Evolutionary conservation across 2,113 vertebrate genomes (phyloP), one percentile per base, ranked within the genome.

Genomic region (Gyps fulvus): DNA sequence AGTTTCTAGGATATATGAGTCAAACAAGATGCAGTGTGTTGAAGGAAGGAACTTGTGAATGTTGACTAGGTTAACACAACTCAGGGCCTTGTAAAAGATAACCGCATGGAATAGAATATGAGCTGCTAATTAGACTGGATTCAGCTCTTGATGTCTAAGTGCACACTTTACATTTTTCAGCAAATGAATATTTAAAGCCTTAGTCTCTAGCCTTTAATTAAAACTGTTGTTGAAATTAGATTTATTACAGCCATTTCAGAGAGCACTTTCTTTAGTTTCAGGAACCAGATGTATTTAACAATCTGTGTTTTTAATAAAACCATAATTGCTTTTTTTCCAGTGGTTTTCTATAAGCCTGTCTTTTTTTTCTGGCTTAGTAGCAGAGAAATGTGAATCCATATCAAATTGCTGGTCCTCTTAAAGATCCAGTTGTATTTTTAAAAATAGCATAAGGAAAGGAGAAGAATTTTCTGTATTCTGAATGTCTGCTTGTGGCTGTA

Each of bases 251-350:
- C 92, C 90, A 94, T 96, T 97, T 97, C 74, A 91, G 90, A 92
- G 93, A 97, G 92, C 94, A 95, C 62, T 97, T 97, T 97, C 86
- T 95, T 93, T 84, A 95, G 82, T 93, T 95, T 94, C 93, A 94
- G 87, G 85, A 98, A 97, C 89, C 95, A 97, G 96, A 96, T 97
- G 91, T 95, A 96, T 96, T 96, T 95, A 97, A 85, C 89, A 96
- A 95, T 83, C 97, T 95, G 87, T 96, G 90, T 93, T 98, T 98
- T 97, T 94, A 96, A 95, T 96, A 96, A 97, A 97, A 90, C 71
- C 76, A 67, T 97, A 93, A 95, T 96, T 97, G 87, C 87, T 58
- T 94, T 94, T 90, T 69, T 92, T 93, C 66, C 17, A 84, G 40
- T 93, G 76, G 52, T 52, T 87, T 97, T 94, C 43, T 87, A 61